phyloP scores from a whole-genome alignment of 2,113 vertebrate species.

The Antechinus flavipes region DNA sequence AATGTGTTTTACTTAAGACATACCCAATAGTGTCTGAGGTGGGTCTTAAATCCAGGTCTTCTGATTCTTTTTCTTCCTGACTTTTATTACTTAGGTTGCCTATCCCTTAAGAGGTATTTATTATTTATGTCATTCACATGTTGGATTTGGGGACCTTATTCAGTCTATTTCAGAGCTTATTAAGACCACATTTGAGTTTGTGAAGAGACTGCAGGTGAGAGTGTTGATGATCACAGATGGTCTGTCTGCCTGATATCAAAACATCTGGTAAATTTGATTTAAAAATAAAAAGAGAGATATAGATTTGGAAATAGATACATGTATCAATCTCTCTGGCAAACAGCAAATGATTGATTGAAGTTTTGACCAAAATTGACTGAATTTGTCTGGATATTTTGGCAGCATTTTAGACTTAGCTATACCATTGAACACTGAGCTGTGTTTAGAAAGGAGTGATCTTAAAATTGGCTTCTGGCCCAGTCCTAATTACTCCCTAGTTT shows the following conservation, averaged over 20 bases:
- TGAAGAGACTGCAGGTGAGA: not conserved
- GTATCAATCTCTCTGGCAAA: not conserved
- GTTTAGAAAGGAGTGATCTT: slow-evolving; percentile 35
- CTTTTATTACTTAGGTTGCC: not conserved
- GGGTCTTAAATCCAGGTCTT: not conserved
- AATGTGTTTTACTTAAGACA: not conserved
- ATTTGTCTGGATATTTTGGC: slow-evolving; percentile 5
- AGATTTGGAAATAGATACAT: not conserved
- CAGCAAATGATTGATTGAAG: slow-evolving; percentile 7
- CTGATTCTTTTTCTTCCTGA: not conserved
- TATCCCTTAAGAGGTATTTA: not conserved
- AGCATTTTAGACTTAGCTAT: slow-evolving; percentile 8
- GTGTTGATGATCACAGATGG: not conserved
- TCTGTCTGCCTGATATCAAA: not conserved
- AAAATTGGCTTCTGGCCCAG: slow-evolving; percentile 60
- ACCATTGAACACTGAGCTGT: not conserved
- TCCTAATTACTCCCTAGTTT: slow-evolving; percentile 58
- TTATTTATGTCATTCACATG: not conserved
- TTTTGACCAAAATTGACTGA: slow-evolving; percentile 35
- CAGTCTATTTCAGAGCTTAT: not conserved
- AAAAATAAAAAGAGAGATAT: not conserved
- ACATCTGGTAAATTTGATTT: slow-evolving; percentile 23
- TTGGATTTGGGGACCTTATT: not conserved
- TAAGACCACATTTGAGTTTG: not conserved
- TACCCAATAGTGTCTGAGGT: not conserved